phyloP scores from a whole-genome alignment of 2,888 invertebrate species.

The Cryptus viduatorius region DNA sequence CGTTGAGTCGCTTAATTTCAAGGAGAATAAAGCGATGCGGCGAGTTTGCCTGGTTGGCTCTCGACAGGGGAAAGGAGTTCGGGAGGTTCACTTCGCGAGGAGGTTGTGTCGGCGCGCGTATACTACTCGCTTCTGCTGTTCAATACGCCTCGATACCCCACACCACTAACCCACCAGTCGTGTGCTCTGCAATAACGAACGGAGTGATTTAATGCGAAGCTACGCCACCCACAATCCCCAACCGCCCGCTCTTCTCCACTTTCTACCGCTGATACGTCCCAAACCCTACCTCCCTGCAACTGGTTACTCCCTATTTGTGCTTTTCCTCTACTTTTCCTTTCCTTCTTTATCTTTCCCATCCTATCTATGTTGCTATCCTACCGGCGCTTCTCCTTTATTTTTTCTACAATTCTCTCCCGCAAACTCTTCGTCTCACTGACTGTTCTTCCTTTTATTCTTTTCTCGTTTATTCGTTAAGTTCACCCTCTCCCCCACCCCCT shows the following conservation, averaged over 20 bases:
- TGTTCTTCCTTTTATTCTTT: slow-evolving; percentile 51
- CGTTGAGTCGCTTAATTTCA: slow-evolving; percentile 55
- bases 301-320: slow-evolving; percentile 50
- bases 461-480: slow-evolving; percentile 60
- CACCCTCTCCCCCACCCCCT: not conserved
- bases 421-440: slow-evolving; percentile 29
- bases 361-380: slow-evolving; percentile 34
- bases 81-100: slow-evolving; percentile 48
- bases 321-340: slow-evolving; percentile 21
- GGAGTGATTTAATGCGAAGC: slow-evolving; percentile 67
- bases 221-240: slow-evolving; percentile 57
- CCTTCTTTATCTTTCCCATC: slow-evolving; percentile 24
- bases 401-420: slow-evolving; percentile 17
- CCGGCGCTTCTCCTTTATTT: not conserved
- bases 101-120: slow-evolving; percentile 18
- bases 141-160: slow-evolving; percentile 58
- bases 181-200: slow-evolving; percentile 65
- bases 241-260: slow-evolving; percentile 41
- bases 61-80: not conserved
- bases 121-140: slow-evolving; percentile 28
- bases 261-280: slow-evolving; percentile 35
- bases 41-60: slow-evolving; percentile 41
- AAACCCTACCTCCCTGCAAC: not conserved
- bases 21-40: slow-evolving; percentile 54
- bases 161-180: slow-evolving; percentile 20